These are phyloP conservation scores for Eupsittula cactorum DNA, from an alignment of 2,113 vertebrate genomes.

Conservation along the genomic window DNA sequence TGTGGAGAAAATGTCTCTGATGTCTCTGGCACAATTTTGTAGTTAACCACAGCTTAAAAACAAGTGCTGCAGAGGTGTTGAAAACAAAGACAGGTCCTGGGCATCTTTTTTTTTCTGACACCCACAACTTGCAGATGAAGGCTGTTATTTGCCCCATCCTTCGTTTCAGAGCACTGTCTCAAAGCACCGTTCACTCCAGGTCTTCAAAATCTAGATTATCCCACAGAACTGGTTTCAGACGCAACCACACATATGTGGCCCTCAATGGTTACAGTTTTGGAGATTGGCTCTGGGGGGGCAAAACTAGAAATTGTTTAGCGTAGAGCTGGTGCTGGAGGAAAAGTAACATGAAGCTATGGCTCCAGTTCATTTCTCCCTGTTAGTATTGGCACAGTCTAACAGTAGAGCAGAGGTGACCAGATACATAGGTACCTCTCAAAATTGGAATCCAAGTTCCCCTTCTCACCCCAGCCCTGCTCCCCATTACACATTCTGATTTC, in stretches of 20 bases:
- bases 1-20: neutral
- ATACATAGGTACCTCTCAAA: neutral
- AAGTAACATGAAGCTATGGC: neutral
- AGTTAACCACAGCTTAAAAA: neutral
- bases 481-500: neutral
- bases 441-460: neutral
- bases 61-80: neutral
- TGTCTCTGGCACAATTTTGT: neutral
- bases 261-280: neutral
- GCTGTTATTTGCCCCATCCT: neutral
- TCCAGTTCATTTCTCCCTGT: neutral
- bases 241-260: too few relatives aligned
- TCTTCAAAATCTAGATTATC: neutral
- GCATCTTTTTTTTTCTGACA: neutral
- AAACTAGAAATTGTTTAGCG: neutral
- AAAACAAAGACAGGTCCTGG: neutral
- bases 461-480: neutral
- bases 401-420: neutral
- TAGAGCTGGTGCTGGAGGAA: neutral
- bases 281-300: neutral
- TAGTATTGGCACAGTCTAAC: neutral
- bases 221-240: neutral
- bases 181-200: fast-evolving
- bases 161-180: neutral
- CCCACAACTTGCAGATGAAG: neutral